A percentile compares a stretch with the other conserved stretches of the same genome.
Conservation (phyloP, 2,888 invertebrate genomes). For the Drosophila mayaguana region DNA sequence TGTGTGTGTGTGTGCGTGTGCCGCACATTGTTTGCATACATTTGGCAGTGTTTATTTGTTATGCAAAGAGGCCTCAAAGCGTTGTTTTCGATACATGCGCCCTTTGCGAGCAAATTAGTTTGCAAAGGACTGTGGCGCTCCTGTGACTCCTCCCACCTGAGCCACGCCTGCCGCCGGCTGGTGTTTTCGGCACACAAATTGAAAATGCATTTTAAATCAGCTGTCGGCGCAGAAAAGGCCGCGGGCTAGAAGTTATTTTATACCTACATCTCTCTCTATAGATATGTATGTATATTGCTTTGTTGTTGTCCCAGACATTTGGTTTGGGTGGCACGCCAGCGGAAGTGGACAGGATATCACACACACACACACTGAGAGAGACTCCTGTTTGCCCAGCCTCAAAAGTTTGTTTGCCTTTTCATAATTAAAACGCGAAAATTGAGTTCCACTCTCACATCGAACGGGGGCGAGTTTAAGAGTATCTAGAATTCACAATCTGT, state of each 20-base stretch:
- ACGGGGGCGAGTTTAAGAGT: background rate
- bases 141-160: constrained; percentile 16
- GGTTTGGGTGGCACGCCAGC: constrained; percentile 19
- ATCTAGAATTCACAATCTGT: background rate
- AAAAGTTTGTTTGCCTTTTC: constrained; percentile 62
- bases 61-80: constrained; percentile 80
- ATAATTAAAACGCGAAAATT: constrained; percentile 81
- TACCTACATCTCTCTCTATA: constrained; percentile 7
- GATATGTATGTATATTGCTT: constrained; percentile 17
- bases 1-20: constrained; percentile 36
- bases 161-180: background rate
- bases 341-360: constrained; percentile 50
- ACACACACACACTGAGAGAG: constrained; percentile 11
- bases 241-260: constrained; percentile 73
- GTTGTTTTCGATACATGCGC: constrained; percentile 67
- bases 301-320: constrained; percentile 64
- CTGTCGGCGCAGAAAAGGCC: constrained; percentile 54
- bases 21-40: constrained; percentile 75
- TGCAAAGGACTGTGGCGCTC: constrained; percentile 63
- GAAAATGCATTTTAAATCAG: constrained; percentile 81
- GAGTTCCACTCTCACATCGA: constrained; percentile 24
- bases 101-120: constrained; percentile 73
- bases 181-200: constrained; percentile 58
- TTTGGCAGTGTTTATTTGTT: constrained; percentile 72
- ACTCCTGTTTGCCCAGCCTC: constrained; percentile 34